Percentiles rank a stretch among this genome's conserved stretches.
These are phyloP conservation scores for Lepus townsendii DNA, from an alignment of 2,797 vertebrate genomes.

Conservation along the genomic window DNA sequence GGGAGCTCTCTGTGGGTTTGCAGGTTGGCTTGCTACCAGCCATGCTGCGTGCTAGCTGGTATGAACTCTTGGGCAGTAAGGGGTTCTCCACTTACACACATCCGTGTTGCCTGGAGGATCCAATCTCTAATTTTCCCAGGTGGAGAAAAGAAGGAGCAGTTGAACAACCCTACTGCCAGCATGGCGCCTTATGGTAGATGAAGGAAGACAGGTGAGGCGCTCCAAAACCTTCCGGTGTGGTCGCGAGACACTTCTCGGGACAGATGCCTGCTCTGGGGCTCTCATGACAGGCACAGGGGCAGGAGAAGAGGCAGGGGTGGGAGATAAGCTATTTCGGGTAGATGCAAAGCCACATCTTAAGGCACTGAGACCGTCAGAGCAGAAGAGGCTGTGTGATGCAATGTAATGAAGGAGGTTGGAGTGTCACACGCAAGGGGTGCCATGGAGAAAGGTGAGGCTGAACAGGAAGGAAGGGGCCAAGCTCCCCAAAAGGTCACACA, in stretches of 20 bases:
- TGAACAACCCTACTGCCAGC: neutral
- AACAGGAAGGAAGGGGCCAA: neutral
- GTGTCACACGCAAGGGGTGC: too few species aligned
- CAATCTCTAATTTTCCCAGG: neutral
- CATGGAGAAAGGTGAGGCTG: neutral
- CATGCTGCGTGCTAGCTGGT: neutral
- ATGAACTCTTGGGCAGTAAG: too few species aligned
- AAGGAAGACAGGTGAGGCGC: neutral
- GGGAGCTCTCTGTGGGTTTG: neutral
- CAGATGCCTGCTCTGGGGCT: neutral
- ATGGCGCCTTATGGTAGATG: neutral
- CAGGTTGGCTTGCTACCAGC: neutral
- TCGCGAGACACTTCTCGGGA: too few species aligned
- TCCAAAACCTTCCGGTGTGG: accelerated
- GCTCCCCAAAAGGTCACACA: neutral
- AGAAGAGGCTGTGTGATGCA: neutral
- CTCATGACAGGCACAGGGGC: neutral
- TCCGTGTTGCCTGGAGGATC: neutral
- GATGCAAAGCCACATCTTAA: neutral
- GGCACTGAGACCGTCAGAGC: neutral
- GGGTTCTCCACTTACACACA: neutral
- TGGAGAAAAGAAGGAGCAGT: neutral
- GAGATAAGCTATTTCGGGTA: neutral
- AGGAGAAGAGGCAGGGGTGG: accelerated
- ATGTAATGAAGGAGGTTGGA: neutral